Evolutionary conservation across 2,888 invertebrate species (phyloP), one percentile per base, ranked within the genome.

Genomic region (Criorhina ranunculi): DNA sequence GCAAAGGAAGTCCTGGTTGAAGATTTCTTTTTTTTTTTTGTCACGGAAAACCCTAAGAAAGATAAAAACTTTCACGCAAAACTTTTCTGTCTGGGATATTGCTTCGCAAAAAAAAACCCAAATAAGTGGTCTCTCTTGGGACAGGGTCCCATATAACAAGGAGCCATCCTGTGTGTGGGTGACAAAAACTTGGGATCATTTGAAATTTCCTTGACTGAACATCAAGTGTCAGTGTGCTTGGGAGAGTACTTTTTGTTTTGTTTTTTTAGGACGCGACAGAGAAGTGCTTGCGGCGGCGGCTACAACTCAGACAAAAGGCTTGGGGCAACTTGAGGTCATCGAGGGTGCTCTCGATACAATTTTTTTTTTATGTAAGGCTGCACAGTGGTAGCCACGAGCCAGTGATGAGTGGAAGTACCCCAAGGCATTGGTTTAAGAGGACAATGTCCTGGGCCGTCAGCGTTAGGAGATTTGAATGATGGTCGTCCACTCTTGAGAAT

Each of bases 41-140:
- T 19, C 60, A 44, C n/a, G 1, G 37, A 53, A 53, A 31, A 53
- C 15, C 15, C 4, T 15, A 7, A 19, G 42, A n/a, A 35, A 62
- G 29, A 46, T 15, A 44, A 37, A 64, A 46, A 35, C 11, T 64
- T 64, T 49, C 12, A 44, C 37, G 40, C 24, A 24, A 35, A 66
- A 51, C 37, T 51, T 66, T 11, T 51, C 29, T 35, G 66, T 51
- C 66, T 51, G 66, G 51, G 15, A 66, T 40, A 55, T 55, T 35
- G 17, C 17, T 55, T 35, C 33, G 8, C 5, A 31, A 29, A 51
- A 24, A 51, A 51, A 24, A 3, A 1, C 24, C 24, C 24, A 51
- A 51, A 7, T 7, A 29, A n/a, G 29, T 12, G 9, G 3, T n/a
- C 49, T 53, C 2, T 15, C 29, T 31, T 5, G 33, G 19, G 46